Evolutionary conservation across 2,797 vertebrate species (phyloP), one percentile per base, ranked within the genome.

Genomic region (Myiothlypis chrysogaster): DNA sequence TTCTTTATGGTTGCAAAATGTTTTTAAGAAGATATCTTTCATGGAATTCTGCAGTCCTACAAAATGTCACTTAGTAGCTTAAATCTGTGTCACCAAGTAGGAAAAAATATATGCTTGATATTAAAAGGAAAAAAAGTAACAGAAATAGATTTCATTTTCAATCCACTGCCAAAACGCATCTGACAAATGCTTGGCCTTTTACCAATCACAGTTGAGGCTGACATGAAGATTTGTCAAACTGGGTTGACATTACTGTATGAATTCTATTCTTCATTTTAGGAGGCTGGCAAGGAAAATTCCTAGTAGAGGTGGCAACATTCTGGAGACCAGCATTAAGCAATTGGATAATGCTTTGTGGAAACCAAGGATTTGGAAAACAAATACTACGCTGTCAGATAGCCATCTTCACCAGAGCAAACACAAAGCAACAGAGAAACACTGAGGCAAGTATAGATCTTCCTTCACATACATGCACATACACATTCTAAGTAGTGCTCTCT

Each of bases 131-230:
- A 90, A 47, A 39, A 39, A 66, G 46, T 87, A 92, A 81, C 57
- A 96, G 41, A 80, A 94, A 96, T 81, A 95, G 49, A 92, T 94
- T 95, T 93, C 17, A 66, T 50, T 95, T 97, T 95, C 91, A 80
- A 93, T 92, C 49, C 71, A n/a, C 30, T 96, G 83, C 64, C 92
- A 96, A 96, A 94, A 95, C 50, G 53, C 57, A 86, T 94, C 94
- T 93, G 83, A 95, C 64, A 96, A 95, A 69, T n/a, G 43, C 10
- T 80, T 96, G 90, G 72, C 44, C 52, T 95, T 96, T 93, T 66
- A 66, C 65, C 82, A 96, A 22, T 95, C 44, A 90, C n/a, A 91
- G 63, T 69, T 30, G 70, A 96, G 87, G 52, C 56, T 73, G 49
- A 70, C 66, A 88, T 88, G 77, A 94, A 94, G 68, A 87, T 60